Percentiles rank a stretch among this genome's conserved stretches.
Conservation (phyloP, 2,113 vertebrate genomes). For the Butorides virescens region DNA sequence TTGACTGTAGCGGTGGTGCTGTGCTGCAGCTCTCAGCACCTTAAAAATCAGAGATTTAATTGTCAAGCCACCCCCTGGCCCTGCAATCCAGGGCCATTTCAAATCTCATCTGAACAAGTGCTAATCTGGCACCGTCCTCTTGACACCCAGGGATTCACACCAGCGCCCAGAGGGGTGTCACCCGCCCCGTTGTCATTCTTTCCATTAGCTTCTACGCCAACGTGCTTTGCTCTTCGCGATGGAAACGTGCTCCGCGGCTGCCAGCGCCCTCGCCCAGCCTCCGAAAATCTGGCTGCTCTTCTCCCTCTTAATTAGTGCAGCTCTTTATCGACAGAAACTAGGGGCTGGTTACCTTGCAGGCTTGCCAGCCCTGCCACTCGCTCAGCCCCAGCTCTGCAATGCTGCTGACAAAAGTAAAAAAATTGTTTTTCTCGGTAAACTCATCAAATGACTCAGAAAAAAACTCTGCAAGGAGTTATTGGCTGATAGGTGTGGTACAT, state of each 20-base stretch:
- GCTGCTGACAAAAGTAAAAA: conserved; percentile 68
- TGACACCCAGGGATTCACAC: background rate
- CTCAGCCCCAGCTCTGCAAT: background rate
- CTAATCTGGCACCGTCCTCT: accelerated
- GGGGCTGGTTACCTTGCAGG: background rate
- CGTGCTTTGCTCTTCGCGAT: accelerated
- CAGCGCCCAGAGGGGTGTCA: background rate
- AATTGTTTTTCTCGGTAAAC: conserved; percentile 73
- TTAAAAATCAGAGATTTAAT: background rate
- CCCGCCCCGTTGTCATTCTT: background rate
- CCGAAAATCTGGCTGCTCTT: background rate
- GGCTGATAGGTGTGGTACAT: background rate
- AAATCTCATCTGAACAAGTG: accelerated
- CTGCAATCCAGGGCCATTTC: background rate
- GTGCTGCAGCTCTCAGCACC: background rate
- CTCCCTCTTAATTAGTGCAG: background rate
- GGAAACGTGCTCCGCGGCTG: accelerated
- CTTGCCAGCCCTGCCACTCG: background rate
- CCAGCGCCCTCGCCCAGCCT: background rate
- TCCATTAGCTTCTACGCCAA: background rate
- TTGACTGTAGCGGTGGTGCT: background rate
- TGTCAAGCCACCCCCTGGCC: no score
- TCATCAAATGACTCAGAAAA: conserved; percentile 70
- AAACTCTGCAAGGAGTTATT: background rate
- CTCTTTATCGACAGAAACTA: background rate